Percentiles rank a stretch among this genome's conserved stretches.
Evolutionary conservation across 2,113 vertebrate genomes (phyloP).

Genomic region (Cololabis saira): DNA sequence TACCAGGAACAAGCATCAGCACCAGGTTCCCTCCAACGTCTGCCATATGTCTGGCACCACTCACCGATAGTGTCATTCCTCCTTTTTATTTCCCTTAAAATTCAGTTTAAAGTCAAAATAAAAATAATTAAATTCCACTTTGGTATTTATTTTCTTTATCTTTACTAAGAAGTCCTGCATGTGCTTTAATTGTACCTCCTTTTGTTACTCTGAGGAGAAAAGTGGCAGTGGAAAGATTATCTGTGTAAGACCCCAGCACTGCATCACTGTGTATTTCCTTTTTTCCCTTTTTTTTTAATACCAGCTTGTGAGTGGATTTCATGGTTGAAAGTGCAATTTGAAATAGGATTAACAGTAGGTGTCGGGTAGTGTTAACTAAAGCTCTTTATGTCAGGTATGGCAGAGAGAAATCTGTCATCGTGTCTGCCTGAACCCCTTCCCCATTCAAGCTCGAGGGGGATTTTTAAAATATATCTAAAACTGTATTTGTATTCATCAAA

Average conservation of each 20-base stretch:
- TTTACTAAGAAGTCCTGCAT: conserved; percentile 6
- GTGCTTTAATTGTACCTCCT: conserved; percentile 62
- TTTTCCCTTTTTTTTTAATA: neutral
- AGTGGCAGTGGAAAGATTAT: conserved; percentile 73
- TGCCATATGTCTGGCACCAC: conserved; percentile 59
- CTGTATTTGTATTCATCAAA: conserved; percentile 70
- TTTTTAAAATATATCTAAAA: conserved; percentile 68
- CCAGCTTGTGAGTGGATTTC: conserved; percentile 74
- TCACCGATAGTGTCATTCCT: conserved; percentile 26
- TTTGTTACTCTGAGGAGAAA: conserved; percentile 60
- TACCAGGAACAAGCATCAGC: conserved; percentile 12
- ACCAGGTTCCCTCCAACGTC: conserved; percentile 40
- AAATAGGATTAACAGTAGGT: conserved; percentile 77
- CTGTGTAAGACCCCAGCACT: conserved; percentile 72
- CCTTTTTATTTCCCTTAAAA: conserved; percentile 16
- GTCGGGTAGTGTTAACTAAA: conserved; percentile 73
- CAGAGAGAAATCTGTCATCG: conserved; percentile 70
- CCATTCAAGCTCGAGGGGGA: conserved; percentile 51
- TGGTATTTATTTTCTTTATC: neutral
- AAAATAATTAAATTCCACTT: conserved; percentile 8
- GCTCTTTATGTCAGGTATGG: conserved; percentile 73
- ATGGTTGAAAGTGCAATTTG: conserved; percentile 74
- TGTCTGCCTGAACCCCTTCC: conserved; percentile 59
- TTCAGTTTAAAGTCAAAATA: too few species aligned
- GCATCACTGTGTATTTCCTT: conserved; percentile 60